Evolutionary conservation across 1,140 invertebrate genomes (phyloP).

Genomic region (Aethina tumida): DNA sequence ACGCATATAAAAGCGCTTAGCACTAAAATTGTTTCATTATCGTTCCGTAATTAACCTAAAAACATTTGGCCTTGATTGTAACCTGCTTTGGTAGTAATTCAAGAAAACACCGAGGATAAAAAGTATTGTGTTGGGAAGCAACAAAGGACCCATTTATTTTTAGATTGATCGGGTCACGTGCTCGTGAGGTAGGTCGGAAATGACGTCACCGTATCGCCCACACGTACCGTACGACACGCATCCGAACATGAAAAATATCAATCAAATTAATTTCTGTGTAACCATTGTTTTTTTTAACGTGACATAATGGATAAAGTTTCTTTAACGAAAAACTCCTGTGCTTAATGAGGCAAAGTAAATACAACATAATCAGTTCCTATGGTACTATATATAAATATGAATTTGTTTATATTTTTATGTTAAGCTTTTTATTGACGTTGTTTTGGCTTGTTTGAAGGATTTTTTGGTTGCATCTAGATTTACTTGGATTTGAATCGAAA

Average conservation of each 20-base stretch:
- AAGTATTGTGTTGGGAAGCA: background rate
- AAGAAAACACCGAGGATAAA: conserved; percentile 4
- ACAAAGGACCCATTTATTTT: conserved; percentile 11
- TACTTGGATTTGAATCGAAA: too few relatives aligned
- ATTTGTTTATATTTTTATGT: conserved; percentile 1
- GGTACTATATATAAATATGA: background rate
- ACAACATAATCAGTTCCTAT: conserved; percentile 2
- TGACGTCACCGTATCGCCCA: conserved; percentile 14
- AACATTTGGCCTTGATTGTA: conserved; percentile 7
- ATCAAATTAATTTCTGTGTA: conserved; percentile 4
- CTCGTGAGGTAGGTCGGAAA: conserved; percentile 21
- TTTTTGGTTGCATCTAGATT: too few relatives aligned
- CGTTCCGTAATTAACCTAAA: conserved; percentile 7
- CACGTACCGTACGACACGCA: conserved; percentile 4
- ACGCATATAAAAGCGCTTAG: conserved; percentile 3
- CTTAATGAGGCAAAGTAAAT: background rate
- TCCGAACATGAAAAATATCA: conserved; percentile 5
- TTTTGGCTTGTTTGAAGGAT: too few relatives aligned
- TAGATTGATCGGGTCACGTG: conserved; percentile 24
- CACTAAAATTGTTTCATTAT: conserved; percentile 8
- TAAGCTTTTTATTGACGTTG: background rate
- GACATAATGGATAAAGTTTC: conserved; percentile 2
- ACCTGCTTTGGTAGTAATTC: background rate
- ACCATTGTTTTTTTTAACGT: background rate
- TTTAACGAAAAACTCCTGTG: conserved; percentile 1